phyloP scores from a whole-genome alignment of 2,888 invertebrate species.

The Eugnorisma glareosa region DNA sequence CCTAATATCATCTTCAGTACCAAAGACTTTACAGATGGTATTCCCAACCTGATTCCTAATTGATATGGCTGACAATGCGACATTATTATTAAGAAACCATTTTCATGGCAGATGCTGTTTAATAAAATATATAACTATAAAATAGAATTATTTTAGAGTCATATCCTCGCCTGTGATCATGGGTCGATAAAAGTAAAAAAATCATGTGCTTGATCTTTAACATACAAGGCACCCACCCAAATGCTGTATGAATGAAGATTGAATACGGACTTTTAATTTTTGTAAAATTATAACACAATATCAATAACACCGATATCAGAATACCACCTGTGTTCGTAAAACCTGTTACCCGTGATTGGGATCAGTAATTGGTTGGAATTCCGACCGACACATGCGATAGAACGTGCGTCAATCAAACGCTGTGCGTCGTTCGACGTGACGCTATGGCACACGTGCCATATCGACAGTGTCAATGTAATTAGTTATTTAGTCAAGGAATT shows the following conservation, averaged over 20 bases:
- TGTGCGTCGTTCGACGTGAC: background rate
- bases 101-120: background rate
- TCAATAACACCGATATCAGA: slow-evolving; percentile 21
- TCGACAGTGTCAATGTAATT: slow-evolving; percentile 17
- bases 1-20: no score
- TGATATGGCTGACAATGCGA: background rate
- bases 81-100: background rate
- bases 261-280: background rate
- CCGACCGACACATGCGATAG: slow-evolving; percentile 11
- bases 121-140: background rate
- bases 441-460: background rate
- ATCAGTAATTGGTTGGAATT: slow-evolving; percentile 53
- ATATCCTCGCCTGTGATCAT: background rate
- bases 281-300: slow-evolving; percentile 5
- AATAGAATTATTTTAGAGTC: background rate
- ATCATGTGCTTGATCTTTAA: background rate
- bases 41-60: background rate
- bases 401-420: slow-evolving; percentile 47
- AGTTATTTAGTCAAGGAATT: slow-evolving; percentile 8
- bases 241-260: background rate
- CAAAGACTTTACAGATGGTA: background rate
- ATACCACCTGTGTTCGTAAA: slow-evolving; percentile 18
- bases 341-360: slow-evolving; percentile 46
- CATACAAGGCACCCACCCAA: background rate
- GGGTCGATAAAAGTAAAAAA: background rate